A percentile compares a stretch with the other conserved stretches of the same genome.
Evolutionary conservation across 2,113 vertebrate genomes (phyloP).

Genomic region (Eolophus roseicapilla): DNA sequence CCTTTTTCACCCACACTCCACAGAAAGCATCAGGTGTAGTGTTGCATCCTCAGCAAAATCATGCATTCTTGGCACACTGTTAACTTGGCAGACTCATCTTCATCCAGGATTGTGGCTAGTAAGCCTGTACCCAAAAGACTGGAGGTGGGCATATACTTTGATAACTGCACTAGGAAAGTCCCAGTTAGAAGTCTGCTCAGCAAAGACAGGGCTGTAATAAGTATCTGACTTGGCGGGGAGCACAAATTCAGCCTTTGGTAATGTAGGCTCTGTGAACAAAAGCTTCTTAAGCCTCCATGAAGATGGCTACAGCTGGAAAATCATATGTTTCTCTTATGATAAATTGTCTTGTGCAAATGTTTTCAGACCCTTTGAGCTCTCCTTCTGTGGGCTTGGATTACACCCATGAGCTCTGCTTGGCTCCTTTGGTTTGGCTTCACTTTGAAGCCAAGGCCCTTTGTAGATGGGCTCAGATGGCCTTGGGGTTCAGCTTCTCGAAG

Average conservation of each 20-base stretch:
- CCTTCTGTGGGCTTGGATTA: conserved; percentile 34
- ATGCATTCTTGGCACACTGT: not conserved
- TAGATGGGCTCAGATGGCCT: not conserved
- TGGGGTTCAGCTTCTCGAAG: conserved; percentile 1
- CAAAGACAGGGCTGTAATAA: not conserved
- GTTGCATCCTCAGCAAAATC: not conserved
- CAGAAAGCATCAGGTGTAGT: not conserved
- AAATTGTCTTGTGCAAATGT: conserved; percentile 21
- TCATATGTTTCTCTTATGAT: not conserved
- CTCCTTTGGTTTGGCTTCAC: conserved; percentile 38
- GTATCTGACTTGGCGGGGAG: not conserved
- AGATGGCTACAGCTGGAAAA: conserved; percentile 18
- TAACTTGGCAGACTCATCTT: not conserved
- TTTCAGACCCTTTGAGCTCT: conserved; percentile 18
- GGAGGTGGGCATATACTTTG: not conserved
- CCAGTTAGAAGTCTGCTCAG: not conserved
- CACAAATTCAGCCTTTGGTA: not conserved
- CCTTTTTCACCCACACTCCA: not conserved
- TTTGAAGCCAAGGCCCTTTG: not conserved
- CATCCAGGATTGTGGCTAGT: not conserved
- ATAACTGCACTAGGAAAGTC: not conserved
- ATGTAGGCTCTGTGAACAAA: not conserved
- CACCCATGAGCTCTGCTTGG: conserved; percentile 22
- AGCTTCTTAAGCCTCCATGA: not conserved
- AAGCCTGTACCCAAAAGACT: not conserved